Base-by-base conservation (phyloP, 2,888 invertebrate genomes). In the Congeria kusceri region DNA sequence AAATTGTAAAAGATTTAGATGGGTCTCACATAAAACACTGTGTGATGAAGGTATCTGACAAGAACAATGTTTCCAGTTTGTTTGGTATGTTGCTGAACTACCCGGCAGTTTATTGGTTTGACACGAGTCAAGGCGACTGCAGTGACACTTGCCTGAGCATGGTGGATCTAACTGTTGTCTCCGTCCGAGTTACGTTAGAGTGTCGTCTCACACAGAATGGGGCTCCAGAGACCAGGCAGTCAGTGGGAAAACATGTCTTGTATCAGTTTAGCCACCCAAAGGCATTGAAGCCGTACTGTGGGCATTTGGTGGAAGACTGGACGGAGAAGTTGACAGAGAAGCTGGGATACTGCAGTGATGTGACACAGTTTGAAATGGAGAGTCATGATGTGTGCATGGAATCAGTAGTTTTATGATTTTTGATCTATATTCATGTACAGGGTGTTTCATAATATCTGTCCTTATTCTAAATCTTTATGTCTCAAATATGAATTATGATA, bases 81-180 rank as follows among this genome's bases (percentile, higher is more conserved):
- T 88, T 86, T 77, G 89, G 89, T 25, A 29, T 88, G 23, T 61
- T 88, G 57, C 75, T 89, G 9, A 86, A 86, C 20, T 89, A 88
- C 57, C 89, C 89, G 23, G 74, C 85, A 0, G 61, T 89, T 3
- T 89, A 89, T 53, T 89, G 86, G 85, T 89, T 84, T 74, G 77
- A 80, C 20, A 59, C 69, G 32, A n/a, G 23, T 15, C 53, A 76
- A 27, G 72, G 56, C 1, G 32, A 75, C 29, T 39, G 39, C 39
- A n/a, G 28, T 23, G 77, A 53, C 1, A 87, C 83, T 61, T 86
- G 85, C 65, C 70, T 88, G 25, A 77, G 79, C 20, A 81, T 84
- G 83, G 86, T 82, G 44, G 85, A 80, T 57, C 71, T 88, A 20
- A 62, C 29, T 11, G 77, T 68, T 64, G 86, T 79, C 46, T 79